Percentiles rank a stretch among this genome's conserved stretches.
Conservation (phyloP, 2,888 invertebrate genomes). For the Cheilosia variabilis region DNA sequence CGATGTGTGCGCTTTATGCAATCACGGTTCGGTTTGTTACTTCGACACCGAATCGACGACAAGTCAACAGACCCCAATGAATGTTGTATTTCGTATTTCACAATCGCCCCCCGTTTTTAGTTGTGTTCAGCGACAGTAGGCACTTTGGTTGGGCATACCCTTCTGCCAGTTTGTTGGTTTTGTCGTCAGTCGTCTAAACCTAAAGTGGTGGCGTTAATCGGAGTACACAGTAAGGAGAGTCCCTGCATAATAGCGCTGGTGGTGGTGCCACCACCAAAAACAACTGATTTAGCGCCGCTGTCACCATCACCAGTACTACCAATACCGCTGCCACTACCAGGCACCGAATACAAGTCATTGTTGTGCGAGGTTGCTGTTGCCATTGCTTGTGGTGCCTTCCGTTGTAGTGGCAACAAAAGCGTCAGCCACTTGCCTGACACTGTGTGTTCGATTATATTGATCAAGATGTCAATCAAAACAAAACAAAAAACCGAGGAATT, state of each 20-base stretch:
- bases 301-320: constrained; percentile 13
- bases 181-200: constrained; percentile 27
- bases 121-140: constrained; percentile 1
- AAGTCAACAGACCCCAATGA: constrained; percentile 51
- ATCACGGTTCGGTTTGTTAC: constrained; percentile 59
- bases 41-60: constrained; percentile 62
- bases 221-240: constrained; percentile 18
- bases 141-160: constrained; percentile 37
- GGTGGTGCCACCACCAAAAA: constrained; percentile 36
- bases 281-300: constrained; percentile 34
- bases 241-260: neutral
- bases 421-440: constrained; percentile 59
- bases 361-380: constrained; percentile 23
- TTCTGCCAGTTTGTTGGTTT: constrained; percentile 15
- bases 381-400: constrained; percentile 25
- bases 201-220: constrained; percentile 40
- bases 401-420: constrained; percentile 22
- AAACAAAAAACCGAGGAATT: constrained; percentile 4
- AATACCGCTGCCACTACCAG: constrained; percentile 38
- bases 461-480: constrained; percentile 69
- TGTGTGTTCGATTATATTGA: constrained; percentile 60
- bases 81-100: constrained; percentile 68
- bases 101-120: constrained; percentile 46
- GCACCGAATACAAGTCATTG: constrained; percentile 31
- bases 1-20: constrained; percentile 72